Base-by-base conservation (phyloP, 2,797 vertebrate species). In the Monodelphis domestica region DNA sequence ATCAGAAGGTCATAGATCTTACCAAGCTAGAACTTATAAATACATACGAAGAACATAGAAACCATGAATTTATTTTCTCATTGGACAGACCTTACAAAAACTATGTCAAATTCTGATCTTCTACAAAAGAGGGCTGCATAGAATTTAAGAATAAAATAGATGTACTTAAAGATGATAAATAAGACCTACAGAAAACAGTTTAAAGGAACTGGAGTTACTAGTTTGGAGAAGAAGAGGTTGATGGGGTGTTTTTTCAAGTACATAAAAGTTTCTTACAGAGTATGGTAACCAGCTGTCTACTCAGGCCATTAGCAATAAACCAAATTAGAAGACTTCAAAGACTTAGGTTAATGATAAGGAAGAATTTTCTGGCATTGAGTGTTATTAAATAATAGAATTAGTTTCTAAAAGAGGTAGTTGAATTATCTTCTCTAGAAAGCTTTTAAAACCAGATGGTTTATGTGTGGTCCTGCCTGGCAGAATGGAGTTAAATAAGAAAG, bases 371-470 rank as follows among this genome's bases (percentile, higher is more conserved):
- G 52, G 55, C 29, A 89, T 0, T 56, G 63, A 54, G 21, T 15
- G 87, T n/a, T 51, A 63, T 70, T 38, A 93, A 89, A 91, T 21
- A 91, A 91, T 10, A 54, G 89, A 89, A 88, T 89, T 53, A 51
- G 33, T 38, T 78, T 30, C 53, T 63, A 45, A 89, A 94, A 55
- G 33, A 91, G 87, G 87, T 89, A 4, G 54, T 0, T 45, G 88
- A 45, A 89, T 53, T 30, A 56, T 24, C 56, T 29, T 53, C 78
- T 84, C 88, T 28, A 38, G 28, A 30, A 53, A 50, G 87, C 70
- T 84, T 63, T 63, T 89, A 89, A 55, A 92, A 91, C 93, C 1
- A 89, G 38, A 91, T 91, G 57, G 57, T 59, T 91, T 87, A 70
- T 55, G 50, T 87, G 63, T 70, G 24, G 87, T 91, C 52, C 55